Evolutionary conservation across 2,888 invertebrate genomes (phyloP).

Genomic region (Ochropleura plecta): DNA sequence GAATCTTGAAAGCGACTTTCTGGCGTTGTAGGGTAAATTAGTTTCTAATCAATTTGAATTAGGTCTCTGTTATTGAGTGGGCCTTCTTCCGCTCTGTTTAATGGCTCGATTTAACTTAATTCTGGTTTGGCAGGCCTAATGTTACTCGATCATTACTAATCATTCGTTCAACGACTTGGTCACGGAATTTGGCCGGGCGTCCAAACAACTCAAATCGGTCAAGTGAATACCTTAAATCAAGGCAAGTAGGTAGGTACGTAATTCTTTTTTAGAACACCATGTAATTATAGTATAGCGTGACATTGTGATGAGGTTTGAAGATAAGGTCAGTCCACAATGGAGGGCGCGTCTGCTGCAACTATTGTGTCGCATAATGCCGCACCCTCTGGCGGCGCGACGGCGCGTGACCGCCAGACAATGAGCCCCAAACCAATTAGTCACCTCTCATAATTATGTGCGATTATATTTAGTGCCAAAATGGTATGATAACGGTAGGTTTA

Average conservation of each 20-base stretch:
- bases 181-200: conserved; percentile 50
- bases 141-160: conserved; percentile 42
- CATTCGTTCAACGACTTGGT: conserved; percentile 56
- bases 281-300: conserved; percentile 69
- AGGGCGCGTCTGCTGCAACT: conserved; percentile 74
- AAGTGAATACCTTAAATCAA: conserved; percentile 39
- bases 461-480: conserved; percentile 49
- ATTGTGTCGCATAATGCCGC: conserved; percentile 73
- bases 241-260: conserved; percentile 24
- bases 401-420: conserved; percentile 76
- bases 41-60: conserved; percentile 20
- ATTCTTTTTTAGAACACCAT: conserved; percentile 42
- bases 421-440: conserved; percentile 71
- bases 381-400: conserved; percentile 80
- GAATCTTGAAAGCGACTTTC: not conserved
- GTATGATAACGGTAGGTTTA: conserved; percentile 23
- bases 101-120: conserved; percentile 35
- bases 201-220: conserved; percentile 47
- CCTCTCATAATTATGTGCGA: conserved; percentile 58
- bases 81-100: conserved; percentile 20
- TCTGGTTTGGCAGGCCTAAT: conserved; percentile 45
- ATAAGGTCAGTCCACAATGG: conserved; percentile 80
- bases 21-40: not conserved
- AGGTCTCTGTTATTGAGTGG: not conserved
- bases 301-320: conserved; percentile 65